phyloP scores from a whole-genome alignment of 1,140 invertebrate genomes.

The Aporrectodea caliginosa region DNA sequence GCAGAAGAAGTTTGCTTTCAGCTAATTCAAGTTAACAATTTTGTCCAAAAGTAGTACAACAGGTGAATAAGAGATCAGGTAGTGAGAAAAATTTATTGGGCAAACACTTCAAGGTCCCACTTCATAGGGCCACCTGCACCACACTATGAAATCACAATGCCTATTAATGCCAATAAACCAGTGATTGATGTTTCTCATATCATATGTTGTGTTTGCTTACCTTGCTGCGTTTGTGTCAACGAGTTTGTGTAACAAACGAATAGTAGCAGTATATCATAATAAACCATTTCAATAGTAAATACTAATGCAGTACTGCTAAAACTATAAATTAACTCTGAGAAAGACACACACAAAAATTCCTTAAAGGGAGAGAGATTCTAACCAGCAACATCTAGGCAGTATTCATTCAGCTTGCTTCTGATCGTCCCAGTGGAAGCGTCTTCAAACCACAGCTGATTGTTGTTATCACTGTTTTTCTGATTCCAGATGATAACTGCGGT shows the following conservation, averaged over 20 bases:
- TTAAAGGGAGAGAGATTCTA: not conserved
- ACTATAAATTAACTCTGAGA: no score
- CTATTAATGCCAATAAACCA: no score
- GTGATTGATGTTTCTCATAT: not conserved
- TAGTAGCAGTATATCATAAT: not conserved
- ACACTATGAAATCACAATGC: no score
- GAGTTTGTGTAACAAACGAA: not conserved
- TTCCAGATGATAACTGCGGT: not conserved
- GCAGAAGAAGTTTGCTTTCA: no score
- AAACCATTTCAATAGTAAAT: not conserved
- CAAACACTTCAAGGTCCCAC: no score
- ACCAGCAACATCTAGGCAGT: slow-evolving; percentile 28
- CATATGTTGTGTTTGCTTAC: not conserved
- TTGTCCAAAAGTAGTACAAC: no score
- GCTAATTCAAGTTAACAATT: no score
- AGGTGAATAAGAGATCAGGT: no score
- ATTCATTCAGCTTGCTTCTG: slow-evolving; percentile 21
- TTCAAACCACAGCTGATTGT: slow-evolving; percentile 31
- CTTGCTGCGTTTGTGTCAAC: not conserved
- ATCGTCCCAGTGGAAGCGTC: slow-evolving; percentile 29
- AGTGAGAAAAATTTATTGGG: no score
- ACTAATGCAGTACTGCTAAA: no score
- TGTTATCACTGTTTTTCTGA: not conserved
- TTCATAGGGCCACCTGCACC: no score
- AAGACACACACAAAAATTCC: no score